Base-by-base conservation (phyloP, 92 coral and sea anemone species). In the Umimayanthus chanpuru region DNA sequence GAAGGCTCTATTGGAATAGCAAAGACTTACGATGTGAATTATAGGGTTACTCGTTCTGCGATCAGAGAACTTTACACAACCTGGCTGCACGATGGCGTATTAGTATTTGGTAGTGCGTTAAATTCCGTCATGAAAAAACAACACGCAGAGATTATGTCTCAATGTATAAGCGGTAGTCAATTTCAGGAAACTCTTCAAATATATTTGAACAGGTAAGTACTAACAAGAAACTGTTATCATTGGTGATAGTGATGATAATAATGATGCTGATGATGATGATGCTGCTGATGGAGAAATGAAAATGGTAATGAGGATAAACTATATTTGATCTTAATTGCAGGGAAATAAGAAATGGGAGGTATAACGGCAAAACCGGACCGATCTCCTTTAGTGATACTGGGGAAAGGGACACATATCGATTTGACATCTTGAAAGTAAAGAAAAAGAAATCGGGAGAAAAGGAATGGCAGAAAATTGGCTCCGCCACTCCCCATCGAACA, bases 321-420 rank as follows among this genome's bases (percentile, higher is more conserved):
- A 61, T 14, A 12, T 21, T 53, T 55, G 28, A n/a, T 56, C 18
- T 79, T 26, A 47, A 47, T 79, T 50, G 30, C 74, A 94, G 96
- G 71, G 92, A 92, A 81, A 92, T 94, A 86, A 47, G 70, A 43
- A 40, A 29, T 41, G 72, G 72, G 2, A 82, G 44, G 49, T 86
- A 72, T 56, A 38, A 21, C 18, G 98, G 98, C 40, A 61, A 93
- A 86, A 93, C 98, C 0, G 98, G 98, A 64, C 77, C 91, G 44
- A 91, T 94, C 64, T 91, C 91, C 61, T 94, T 93, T 85, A 80
- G 88, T 29, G 64, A 86, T 25, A 82, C 81, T 7, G 95, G 98
- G 0, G 93, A 91, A 50, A 88, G 98, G 18, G 72, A 85, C 5
- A 78, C 92, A 20, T 93, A 88, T 85, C 79, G 81, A 38, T 94